Base-by-base conservation (phyloP, 1,140 invertebrate species). In the Aphidius ervi region DNA sequence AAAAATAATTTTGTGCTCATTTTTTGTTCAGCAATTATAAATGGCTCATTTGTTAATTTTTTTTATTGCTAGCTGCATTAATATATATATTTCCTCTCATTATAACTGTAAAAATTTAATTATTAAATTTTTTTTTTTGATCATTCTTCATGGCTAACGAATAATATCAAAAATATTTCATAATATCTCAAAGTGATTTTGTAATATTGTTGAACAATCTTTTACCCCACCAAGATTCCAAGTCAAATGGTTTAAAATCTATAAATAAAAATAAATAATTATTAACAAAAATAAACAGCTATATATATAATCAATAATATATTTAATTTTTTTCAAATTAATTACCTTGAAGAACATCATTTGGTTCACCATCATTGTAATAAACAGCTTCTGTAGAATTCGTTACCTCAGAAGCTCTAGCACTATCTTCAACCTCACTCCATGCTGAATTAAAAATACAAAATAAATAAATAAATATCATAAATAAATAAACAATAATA, bases 201-300 rank as follows among this genome's bases (percentile, higher is more conserved):
- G 88, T 90, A 70, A 89, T 88, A 71, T 88, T 91, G 66, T 90
- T 88, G 75, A 89, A 91, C 49, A 93, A 78, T 65, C 91, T 79
- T 71, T 91, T 89, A 48, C 91, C 90, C 91, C 91, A 94, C 89
- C 90, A 94, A 9, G 89, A 87, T 71, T 93, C 91, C 67, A 94
- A 78, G 79, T 93, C 91, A 70, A 93, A 93, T 7, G 90, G 90
- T 70, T 91, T 89, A 71, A 93, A 93, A 72, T 92, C 89, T 85
- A 67, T 42, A 81, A 82, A 62, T 63, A 59, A 61, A 57, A 64
- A 42, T 46, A 60, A 46, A 9, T 50, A 58, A 39, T 49, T 54
- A 31, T 50, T 46, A 56, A 39, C 23, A 41, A 61, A 5, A 43
- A 61, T 9, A 43, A 50, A 20, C 31, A 23, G 1, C 7, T 8